Evolutionary conservation across 2,888 invertebrate genomes (phyloP).

Genomic region (Perdita meconis): DNA sequence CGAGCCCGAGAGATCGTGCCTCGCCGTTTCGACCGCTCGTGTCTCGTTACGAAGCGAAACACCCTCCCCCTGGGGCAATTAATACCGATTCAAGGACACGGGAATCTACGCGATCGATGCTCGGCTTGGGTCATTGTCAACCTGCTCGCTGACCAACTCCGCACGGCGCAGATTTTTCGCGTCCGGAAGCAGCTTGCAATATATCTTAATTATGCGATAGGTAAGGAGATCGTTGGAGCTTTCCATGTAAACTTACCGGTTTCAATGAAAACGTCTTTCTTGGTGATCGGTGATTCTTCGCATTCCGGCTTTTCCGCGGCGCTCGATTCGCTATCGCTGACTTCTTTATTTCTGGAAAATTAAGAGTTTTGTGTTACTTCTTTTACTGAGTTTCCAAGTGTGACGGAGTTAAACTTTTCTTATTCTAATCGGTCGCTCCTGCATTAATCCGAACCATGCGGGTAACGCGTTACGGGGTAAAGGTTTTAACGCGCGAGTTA

Average conservation of each 20-base stretch:
- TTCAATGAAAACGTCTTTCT: constrained; percentile 60
- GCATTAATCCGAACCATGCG: background rate
- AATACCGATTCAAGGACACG: constrained; percentile 40
- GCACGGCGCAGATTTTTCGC: too few relatives aligned
- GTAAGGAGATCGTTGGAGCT: background rate
- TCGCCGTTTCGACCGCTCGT: background rate
- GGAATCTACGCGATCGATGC: constrained; percentile 21
- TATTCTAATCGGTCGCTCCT: background rate
- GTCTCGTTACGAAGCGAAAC: background rate
- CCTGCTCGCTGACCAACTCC: too few relatives aligned
- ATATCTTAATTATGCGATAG: too few relatives aligned
- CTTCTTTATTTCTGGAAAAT: constrained; percentile 66
- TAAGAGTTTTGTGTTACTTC: background rate
- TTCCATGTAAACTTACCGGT: constrained; percentile 67
- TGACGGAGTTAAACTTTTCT: background rate
- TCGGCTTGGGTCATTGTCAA: constrained; percentile 40
- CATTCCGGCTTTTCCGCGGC: constrained; percentile 13
- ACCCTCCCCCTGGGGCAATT: constrained; percentile 5
- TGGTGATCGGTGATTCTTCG: constrained; percentile 50
- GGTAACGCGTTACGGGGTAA: too few relatives aligned
- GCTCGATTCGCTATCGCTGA: constrained; percentile 52
- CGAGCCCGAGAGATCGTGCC: background rate
- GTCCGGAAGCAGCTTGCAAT: too few relatives aligned
- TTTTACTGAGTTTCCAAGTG: background rate
- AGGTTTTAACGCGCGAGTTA: background rate